These are phyloP conservation scores for Philotrypesis tridentata DNA, from an alignment of 1,140 invertebrate genomes.

Conservation along the genomic window DNA sequence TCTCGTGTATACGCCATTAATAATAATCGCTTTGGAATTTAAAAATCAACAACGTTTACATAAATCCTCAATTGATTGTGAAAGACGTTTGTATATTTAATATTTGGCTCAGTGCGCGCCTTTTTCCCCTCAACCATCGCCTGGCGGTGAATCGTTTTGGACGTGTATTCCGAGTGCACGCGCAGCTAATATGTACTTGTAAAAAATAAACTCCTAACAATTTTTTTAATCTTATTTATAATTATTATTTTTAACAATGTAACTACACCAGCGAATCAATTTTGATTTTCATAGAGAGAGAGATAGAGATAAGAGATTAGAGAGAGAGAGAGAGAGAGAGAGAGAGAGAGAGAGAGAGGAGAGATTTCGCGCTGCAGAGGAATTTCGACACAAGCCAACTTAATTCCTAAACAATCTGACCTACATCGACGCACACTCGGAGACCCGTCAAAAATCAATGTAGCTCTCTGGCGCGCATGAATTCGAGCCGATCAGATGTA, in stretches of 20 bases:
- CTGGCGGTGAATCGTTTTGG: background rate
- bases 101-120: slow-evolving; percentile 3
- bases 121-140: background rate
- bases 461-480: no score
- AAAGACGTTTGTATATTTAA: slow-evolving; percentile 32
- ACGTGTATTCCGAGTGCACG: background rate
- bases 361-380: no score
- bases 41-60: slow-evolving; percentile 34
- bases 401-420: background rate
- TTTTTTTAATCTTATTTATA: background rate
- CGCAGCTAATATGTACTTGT: background rate
- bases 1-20: background rate
- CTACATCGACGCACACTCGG: background rate
- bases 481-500: no score
- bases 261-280: background rate
- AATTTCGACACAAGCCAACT: background rate
- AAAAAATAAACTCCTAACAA: background rate
- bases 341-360: no score
- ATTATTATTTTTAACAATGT: background rate
- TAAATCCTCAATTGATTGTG: slow-evolving; percentile 25
- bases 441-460: background rate
- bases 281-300: no score
- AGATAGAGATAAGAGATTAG: no score
- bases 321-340: no score
- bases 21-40: slow-evolving; percentile 13